A percentile compares a stretch with the other conserved stretches of the same genome.
These are phyloP conservation scores for Tetragonula carbonaria DNA, from an alignment of 2,888 invertebrate genomes.

Conservation along the genomic window DNA sequence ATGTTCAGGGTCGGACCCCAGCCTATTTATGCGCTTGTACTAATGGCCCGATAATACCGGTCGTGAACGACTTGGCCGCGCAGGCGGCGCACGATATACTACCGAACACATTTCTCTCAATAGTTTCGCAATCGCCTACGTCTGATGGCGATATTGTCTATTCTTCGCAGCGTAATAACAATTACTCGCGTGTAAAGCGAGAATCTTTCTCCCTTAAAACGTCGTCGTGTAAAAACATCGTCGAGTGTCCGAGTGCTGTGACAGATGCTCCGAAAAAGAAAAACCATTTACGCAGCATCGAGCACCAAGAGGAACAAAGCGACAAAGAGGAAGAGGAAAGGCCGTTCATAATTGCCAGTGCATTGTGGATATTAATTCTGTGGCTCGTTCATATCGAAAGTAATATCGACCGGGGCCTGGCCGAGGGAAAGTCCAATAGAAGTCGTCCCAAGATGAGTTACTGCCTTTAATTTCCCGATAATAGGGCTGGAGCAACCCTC, in stretches of 20 bases:
- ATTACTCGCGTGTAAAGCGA: not conserved
- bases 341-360: conserved; percentile 80
- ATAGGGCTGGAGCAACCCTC: conserved; percentile 76
- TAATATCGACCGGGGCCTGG: conserved; percentile 79
- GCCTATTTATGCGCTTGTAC: conserved; percentile 70
- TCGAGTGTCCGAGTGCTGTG: not conserved
- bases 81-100: conserved; percentile 51
- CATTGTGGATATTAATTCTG: conserved; percentile 83
- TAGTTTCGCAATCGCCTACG: conserved; percentile 58
- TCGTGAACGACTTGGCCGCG: conserved; percentile 43
- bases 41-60: conserved; percentile 68
- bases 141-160: not conserved
- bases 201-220: not conserved
- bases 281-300: conserved; percentile 52
- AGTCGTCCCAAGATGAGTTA: conserved; percentile 81
- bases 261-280: no score
- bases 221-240: conserved; percentile 27
- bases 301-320: conserved; percentile 21
- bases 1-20: conserved; percentile 57
- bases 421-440: conserved; percentile 81
- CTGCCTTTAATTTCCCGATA: conserved; percentile 82
- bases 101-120: conserved; percentile 63
- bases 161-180: not conserved
- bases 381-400: conserved; percentile 82
- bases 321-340: conserved; percentile 53